Conservation (phyloP, 2,888 invertebrate species). For the Parochlus steinenii region DNA sequence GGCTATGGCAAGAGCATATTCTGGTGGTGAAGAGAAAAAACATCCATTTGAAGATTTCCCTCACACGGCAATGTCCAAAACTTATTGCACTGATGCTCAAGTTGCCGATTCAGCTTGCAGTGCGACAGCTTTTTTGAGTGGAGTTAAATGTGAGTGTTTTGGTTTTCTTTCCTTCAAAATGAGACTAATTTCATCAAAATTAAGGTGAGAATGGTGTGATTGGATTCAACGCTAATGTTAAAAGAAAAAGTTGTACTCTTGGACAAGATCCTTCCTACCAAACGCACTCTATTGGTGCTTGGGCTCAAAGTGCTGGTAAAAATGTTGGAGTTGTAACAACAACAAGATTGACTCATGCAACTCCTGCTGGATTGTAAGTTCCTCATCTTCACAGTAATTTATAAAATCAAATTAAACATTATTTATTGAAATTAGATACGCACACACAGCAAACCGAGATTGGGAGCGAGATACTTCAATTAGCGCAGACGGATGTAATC, state of each 20-base stretch:
- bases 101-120: slow-evolving; percentile 53
- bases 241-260: slow-evolving; percentile 39
- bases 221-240: slow-evolving; percentile 45
- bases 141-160: slow-evolving; percentile 37
- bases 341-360: slow-evolving; percentile 60
- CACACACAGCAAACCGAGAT: slow-evolving; percentile 47
- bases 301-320: slow-evolving; percentile 48
- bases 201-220: slow-evolving; percentile 52
- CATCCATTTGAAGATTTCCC: slow-evolving; percentile 47
- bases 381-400: no score
- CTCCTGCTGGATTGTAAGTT: slow-evolving; percentile 48
- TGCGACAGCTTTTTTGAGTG: slow-evolving; percentile 50
- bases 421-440: no score
- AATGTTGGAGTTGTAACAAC: slow-evolving; percentile 56
- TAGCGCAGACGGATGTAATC: slow-evolving; percentile 33
- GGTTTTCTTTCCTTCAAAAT: slow-evolving; percentile 36
- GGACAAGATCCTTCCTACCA: slow-evolving; percentile 35
- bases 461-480: slow-evolving; percentile 45
- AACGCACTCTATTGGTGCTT: slow-evolving; percentile 46
- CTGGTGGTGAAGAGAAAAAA: slow-evolving; percentile 3
- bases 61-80: slow-evolving; percentile 43
- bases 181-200: no score
- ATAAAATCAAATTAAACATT: no score
- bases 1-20: slow-evolving; percentile 16
- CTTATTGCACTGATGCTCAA: slow-evolving; percentile 45